These are phyloP conservation scores for Axinella damicornis DNA, from an alignment of 37 sponge, comb jelly and placozoan genomes.

Conservation along the genomic window DNA sequence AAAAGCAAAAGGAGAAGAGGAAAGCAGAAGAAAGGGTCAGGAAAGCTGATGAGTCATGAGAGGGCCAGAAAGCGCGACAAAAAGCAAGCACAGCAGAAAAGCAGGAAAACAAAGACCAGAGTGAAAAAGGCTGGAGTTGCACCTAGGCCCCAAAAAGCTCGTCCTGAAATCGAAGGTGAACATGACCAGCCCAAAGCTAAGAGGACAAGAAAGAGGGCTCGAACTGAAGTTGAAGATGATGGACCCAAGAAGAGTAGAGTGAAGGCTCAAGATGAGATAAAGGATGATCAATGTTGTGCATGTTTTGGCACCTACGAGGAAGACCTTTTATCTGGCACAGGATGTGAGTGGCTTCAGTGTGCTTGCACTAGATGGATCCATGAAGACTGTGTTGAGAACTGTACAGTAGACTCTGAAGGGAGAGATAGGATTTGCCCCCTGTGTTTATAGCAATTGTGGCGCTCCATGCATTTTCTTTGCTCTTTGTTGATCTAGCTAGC, in stretches of 20 bases:
- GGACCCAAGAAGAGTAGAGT: neutral
- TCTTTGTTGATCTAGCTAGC: too few relatives aligned
- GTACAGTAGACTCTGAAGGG: neutral
- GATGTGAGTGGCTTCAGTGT: constrained; percentile 43
- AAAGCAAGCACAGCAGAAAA: too few relatives aligned
- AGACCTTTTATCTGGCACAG: constrained; percentile 21
- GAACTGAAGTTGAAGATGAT: too few relatives aligned
- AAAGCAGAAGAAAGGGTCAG: too few relatives aligned
- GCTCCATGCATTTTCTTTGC: too few relatives aligned
- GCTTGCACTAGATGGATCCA: constrained; percentile 52
- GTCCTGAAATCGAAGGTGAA: too few relatives aligned
- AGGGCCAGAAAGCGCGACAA: neutral
- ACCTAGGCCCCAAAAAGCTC: neutral
- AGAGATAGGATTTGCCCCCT: neutral
- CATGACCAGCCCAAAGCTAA: too few relatives aligned
- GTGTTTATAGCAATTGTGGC: neutral
- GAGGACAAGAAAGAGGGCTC: too few relatives aligned
- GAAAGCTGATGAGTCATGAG: too few relatives aligned
- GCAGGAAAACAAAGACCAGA: too few relatives aligned
- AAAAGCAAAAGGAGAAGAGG: too few relatives aligned
- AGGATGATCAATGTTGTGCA: constrained; percentile 3
- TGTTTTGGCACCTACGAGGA: constrained; percentile 33
- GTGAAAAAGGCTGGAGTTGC: too few relatives aligned
- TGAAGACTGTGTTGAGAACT: constrained; percentile 38
- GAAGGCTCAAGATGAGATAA: neutral